Conservation (phyloP, 2,888 invertebrate species). For the Epsilonema sp. region DNA sequence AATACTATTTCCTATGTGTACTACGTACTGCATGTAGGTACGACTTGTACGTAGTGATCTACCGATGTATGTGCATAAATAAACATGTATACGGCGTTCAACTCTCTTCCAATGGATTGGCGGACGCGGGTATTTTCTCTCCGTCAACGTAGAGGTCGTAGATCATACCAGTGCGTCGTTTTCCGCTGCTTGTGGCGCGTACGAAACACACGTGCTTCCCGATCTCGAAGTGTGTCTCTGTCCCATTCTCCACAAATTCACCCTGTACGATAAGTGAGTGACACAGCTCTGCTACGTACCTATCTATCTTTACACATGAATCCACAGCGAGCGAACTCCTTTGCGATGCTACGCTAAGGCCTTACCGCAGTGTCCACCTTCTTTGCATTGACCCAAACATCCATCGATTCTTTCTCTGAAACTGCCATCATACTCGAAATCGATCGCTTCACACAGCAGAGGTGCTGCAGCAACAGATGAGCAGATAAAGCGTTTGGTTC, state of each 20-base stretch:
- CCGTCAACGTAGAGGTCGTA: constrained; percentile 41
- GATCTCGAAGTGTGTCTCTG: constrained; percentile 54
- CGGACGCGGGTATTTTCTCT: constrained; percentile 14
- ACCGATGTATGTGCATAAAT: too few species aligned
- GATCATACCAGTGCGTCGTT: constrained; percentile 42
- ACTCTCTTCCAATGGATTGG: too few species aligned
- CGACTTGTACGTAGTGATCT: too few species aligned
- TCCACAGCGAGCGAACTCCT: too few species aligned
- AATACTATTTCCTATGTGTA: too few species aligned
- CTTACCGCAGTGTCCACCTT: constrained; percentile 45
- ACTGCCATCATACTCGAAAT: too few species aligned
- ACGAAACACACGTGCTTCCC: constrained; percentile 35
- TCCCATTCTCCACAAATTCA: constrained; percentile 61
- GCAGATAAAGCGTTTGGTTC: neutral
- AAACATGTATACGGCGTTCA: too few species aligned
- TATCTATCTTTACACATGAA: too few species aligned
- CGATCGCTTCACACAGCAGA: too few species aligned
- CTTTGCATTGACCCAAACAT: constrained; percentile 54
- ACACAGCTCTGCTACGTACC: too few species aligned
- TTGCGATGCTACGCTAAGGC: too few species aligned
- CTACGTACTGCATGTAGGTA: too few species aligned
- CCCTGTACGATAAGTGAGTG: constrained; percentile 38
- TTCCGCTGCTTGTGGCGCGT: constrained; percentile 40
- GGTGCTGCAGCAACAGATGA: neutral
- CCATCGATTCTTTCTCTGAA: constrained; percentile 52